Evolutionary conservation across 37 sponge, comb jelly and placozoan genomes (phyloP).

Genomic region (Ianthella basta): DNA sequence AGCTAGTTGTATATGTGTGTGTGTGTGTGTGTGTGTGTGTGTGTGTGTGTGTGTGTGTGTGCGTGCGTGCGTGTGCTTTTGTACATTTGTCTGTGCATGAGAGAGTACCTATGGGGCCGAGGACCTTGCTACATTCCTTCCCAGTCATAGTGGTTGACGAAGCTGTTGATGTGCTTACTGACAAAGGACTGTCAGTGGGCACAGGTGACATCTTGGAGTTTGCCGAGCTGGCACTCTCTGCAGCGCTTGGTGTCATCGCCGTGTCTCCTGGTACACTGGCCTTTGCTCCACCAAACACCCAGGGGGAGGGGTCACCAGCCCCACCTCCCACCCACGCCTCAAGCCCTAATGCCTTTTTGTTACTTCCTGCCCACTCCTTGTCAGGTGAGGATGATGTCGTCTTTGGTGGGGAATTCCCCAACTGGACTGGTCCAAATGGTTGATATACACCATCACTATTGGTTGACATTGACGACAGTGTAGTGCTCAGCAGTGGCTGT

Average conservation of each 20-base stretch:
- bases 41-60: background rate
- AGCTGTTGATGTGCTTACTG: too few relatives aligned
- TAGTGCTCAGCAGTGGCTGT: background rate
- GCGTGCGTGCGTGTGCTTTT: too few relatives aligned
- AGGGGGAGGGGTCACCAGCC: background rate
- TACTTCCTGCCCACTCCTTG: background rate
- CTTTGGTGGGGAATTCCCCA: background rate
- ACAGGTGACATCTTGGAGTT: too few relatives aligned
- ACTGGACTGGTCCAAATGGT: conserved; percentile 17
- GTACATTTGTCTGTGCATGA: too few relatives aligned
- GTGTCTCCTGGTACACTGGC: background rate
- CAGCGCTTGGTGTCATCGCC: background rate
- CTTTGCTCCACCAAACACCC: background rate
- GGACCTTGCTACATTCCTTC: too few relatives aligned
- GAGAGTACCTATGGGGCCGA: too few relatives aligned
- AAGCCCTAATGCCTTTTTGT: too few relatives aligned
- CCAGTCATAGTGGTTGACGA: too few relatives aligned
- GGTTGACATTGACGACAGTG: conserved; percentile 25
- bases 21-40: too few relatives aligned
- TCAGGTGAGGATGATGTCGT: background rate
- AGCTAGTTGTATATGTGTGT: background rate
- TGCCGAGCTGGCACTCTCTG: too few relatives aligned
- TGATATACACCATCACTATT: conserved; percentile 18
- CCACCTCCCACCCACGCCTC: too few relatives aligned
- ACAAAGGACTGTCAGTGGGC: too few relatives aligned